Evolutionary conservation across 35 echinoderm and acorn worm species (phyloP), one percentile per base, ranked within the genome.

Genomic region (Apostichopus californicus): DNA sequence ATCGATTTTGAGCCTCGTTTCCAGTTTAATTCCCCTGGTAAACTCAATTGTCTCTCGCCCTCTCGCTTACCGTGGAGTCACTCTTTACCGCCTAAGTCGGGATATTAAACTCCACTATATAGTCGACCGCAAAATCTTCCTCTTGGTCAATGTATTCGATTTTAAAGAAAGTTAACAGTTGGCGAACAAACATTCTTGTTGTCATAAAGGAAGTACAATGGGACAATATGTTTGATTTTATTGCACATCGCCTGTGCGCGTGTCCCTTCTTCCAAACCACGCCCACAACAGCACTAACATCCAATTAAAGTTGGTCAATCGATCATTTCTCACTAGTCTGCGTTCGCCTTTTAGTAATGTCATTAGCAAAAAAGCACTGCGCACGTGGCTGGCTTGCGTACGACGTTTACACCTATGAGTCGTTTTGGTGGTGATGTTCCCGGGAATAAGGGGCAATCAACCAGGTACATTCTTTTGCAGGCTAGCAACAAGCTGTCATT

Each of bases 81-180:
- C 81, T 85, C 15, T 20, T 20, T 58, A 85, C 55, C 55, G 81
- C 20, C 81, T 58, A 20, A 58, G 21, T 56, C 81, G 55, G 81
- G 81, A 59, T 85, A 85, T 85, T 85, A 85, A 85, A 85, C 81
- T 85, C 81, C 57, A 85, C 58, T 85, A 85, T 55, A 83, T 13
- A n/a, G 71, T 75, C 54, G 25, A 9, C 28, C 81, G 25, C 25
- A 10, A 85, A 85, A 85, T 55, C 81, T 56, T 56, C 54, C 14
- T 58, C 10, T 85, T 85, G 81, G 54, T 85, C 81, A 85, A 85
- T 85, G 58, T n/a, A 85, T 85, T 85, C 54, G 81, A 85, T 85
- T 58, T 85, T 58, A 85, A 85, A 85, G 81, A 85, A 85, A 85
- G 81, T 85, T 85, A 85, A 85, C 81, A 85, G 81, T 85, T 85